A percentile compares a stretch with the other conserved stretches of the same genome.
Evolutionary conservation across 1,140 invertebrate species (phyloP).

Genomic region (Ceratina australensis): DNA sequence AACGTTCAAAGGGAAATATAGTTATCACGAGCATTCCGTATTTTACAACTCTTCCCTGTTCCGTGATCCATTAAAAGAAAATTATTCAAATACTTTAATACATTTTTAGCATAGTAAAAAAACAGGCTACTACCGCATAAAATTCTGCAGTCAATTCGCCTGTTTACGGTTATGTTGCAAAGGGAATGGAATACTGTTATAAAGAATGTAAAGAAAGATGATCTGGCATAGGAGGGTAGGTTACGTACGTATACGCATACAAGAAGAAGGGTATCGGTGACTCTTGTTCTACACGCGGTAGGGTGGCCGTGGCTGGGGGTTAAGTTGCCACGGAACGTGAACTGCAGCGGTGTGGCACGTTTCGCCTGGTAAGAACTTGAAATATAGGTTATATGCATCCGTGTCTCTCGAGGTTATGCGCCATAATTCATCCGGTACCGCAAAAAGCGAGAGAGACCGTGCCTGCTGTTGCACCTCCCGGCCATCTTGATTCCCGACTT

Average conservation of each 20-base stretch:
- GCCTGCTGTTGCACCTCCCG: background rate
- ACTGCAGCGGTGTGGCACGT: conserved; percentile 27
- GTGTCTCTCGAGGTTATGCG: conserved; percentile 59
- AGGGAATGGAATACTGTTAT: background rate
- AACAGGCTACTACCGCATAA: background rate
- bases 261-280: background rate
- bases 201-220: background rate
- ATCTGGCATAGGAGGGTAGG: no score
- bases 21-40: no score
- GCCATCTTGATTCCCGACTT: conserved; percentile 34
- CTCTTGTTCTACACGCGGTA: background rate
- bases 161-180: background rate
- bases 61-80: background rate
- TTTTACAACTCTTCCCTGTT: no score
- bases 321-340: conserved; percentile 23
- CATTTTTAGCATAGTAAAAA: background rate
- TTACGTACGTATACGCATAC: background rate
- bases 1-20: no score
- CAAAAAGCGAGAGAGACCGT: conserved; percentile 54
- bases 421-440: conserved; percentile 56
- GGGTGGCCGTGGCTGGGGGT: conserved; percentile 19
- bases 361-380: conserved; percentile 54
- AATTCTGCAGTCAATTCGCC: background rate
- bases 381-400: conserved; percentile 60
- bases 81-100: background rate